phyloP scores from a whole-genome alignment of 2,888 invertebrate species.

The Scaeva pyrastri region DNA sequence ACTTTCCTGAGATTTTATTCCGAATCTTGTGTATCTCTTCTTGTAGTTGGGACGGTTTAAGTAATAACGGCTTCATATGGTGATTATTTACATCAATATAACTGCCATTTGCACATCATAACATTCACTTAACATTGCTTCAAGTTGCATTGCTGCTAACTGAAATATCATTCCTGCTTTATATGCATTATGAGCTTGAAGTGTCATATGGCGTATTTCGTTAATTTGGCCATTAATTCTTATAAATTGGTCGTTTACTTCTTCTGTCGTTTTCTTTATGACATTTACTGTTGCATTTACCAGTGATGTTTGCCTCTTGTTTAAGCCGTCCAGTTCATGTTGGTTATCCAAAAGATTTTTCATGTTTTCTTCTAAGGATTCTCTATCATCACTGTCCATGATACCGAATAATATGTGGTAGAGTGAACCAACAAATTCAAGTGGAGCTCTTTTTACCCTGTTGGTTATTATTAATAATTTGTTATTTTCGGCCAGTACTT shows the following conservation, averaged over 20 bases:
- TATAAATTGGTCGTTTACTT: constrained; percentile 28
- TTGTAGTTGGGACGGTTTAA: constrained; percentile 14
- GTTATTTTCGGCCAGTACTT: no score
- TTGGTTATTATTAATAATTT: no score
- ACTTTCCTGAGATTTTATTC: not conserved
- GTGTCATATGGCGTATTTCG: not conserved
- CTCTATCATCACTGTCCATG: constrained; percentile 39
- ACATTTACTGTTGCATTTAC: constrained; percentile 39
- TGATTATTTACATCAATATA: constrained; percentile 41
- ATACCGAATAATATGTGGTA: constrained; percentile 10
- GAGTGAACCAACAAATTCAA: constrained; percentile 5
- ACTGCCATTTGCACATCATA: constrained; percentile 15
- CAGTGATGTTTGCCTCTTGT: no score
- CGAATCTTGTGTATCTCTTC: not conserved
- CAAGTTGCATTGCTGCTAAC: not conserved
- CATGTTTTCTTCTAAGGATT: constrained; percentile 34
- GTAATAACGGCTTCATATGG: constrained; percentile 20
- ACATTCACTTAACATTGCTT: constrained; percentile 1
- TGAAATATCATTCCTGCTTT: not conserved
- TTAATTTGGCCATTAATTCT: not conserved
- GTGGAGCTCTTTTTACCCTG: not conserved
- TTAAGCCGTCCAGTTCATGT: not conserved
- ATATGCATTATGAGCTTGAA: not conserved
- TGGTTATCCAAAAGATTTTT: constrained; percentile 36
- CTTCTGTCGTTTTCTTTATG: constrained; percentile 46